phyloP scores from a whole-genome alignment of 2,113 vertebrate genomes.

The Phasianus colchicus region DNA sequence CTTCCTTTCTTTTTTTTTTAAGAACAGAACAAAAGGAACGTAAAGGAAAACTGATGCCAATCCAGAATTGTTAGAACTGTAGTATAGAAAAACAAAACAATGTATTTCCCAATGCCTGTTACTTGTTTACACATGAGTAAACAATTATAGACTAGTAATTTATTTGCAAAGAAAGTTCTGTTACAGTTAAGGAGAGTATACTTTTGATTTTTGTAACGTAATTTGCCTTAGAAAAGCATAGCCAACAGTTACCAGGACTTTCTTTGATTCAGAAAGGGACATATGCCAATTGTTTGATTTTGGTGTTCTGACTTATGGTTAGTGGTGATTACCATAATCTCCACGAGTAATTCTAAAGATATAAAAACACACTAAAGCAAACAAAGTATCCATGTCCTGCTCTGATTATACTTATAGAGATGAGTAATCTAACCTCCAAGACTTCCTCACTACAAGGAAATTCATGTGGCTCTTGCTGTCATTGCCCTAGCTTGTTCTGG shows the following conservation, averaged over 20 bases:
- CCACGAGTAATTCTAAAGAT: background rate
- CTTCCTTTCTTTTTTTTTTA: background rate
- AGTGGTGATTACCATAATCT: background rate
- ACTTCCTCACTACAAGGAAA: background rate
- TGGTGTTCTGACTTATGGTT: background rate
- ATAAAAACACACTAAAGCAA: background rate
- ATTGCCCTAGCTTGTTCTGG: background rate
- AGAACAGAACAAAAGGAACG: background rate
- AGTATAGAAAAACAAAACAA: background rate
- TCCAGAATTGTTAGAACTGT: background rate
- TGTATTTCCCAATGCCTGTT: background rate
- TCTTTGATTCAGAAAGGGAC: background rate
- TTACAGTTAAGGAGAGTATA: background rate
- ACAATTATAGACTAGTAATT: background rate
- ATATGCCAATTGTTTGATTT: background rate
- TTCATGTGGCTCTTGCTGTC: background rate
- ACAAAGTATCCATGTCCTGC: background rate
- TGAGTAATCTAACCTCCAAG: background rate
- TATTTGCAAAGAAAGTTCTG: background rate
- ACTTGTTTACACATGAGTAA: background rate
- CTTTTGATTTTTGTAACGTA: background rate
- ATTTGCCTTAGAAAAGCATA: background rate
- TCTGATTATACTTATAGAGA: background rate
- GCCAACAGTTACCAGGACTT: background rate
- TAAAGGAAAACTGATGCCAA: background rate